Evolutionary conservation across 2,888 invertebrate genomes (phyloP).

Genomic region (Oconnorella tubifera): DNA sequence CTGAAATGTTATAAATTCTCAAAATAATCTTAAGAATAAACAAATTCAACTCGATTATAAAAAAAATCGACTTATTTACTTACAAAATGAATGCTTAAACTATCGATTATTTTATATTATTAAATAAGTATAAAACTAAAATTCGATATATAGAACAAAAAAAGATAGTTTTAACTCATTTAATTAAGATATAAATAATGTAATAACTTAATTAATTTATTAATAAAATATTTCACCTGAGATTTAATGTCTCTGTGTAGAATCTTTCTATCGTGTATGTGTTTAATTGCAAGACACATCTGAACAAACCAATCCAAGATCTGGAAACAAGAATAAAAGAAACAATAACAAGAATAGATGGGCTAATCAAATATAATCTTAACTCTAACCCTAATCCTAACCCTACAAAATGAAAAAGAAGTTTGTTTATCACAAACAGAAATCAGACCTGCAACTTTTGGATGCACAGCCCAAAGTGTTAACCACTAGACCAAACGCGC

Average conservation of each 20-base stretch:
- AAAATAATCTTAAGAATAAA: no score
- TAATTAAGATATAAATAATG: no score
- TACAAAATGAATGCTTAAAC: background rate
- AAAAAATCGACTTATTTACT: no score
- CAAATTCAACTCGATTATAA: no score
- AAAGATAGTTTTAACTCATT: no score
- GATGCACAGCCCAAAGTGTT: no score
- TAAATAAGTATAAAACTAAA: background rate
- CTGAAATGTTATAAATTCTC: no score
- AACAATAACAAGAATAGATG: background rate
- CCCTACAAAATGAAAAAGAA: background rate
- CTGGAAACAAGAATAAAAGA: constrained; percentile 34
- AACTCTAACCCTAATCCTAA: no score
- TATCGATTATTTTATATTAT: background rate
- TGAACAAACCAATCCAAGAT: constrained; percentile 59
- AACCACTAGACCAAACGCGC: no score
- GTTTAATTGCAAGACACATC: constrained; percentile 58
- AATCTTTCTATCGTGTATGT: constrained; percentile 60
- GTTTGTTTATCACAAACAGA: background rate
- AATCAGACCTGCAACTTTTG: no score
- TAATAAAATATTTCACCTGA: constrained; percentile 44
- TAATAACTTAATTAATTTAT: no score
- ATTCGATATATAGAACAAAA: background rate
- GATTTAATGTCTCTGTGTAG: constrained; percentile 60
- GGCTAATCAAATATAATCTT: no score